Evolutionary conservation across 2,888 invertebrate genomes (phyloP).

Genomic region (Cactoblastis cactorum): DNA sequence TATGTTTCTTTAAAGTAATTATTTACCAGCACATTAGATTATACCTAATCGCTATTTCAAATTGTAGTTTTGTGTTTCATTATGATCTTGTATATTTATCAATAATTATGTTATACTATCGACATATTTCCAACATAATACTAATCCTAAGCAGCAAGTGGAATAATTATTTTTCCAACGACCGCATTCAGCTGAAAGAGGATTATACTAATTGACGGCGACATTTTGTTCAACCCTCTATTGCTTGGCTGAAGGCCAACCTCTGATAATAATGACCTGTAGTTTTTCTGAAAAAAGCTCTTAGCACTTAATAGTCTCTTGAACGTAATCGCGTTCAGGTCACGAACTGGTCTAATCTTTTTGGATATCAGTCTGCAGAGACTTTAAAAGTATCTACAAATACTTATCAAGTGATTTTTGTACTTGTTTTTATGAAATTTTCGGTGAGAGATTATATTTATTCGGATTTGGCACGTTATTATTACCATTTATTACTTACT

Average conservation of each 20-base stretch:
- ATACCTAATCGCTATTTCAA: too few species aligned
- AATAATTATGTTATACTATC: too few species aligned
- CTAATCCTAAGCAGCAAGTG: background rate
- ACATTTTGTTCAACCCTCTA: conserved; percentile 19
- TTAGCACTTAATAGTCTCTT: conserved; percentile 4
- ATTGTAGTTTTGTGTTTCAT: too few species aligned
- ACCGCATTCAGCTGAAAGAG: conserved; percentile 12
- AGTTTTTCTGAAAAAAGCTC: conserved; percentile 14
- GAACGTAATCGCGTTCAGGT: conserved; percentile 3
- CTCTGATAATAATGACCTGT: conserved; percentile 20
- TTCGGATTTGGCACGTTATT: too few species aligned
- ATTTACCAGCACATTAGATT: too few species aligned
- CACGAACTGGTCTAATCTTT: background rate
- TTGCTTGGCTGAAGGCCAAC: conserved; percentile 18
- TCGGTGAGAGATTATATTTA: too few species aligned
- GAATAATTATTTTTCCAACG: conserved; percentile 12
- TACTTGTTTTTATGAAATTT: too few species aligned
- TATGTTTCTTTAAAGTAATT: too few species aligned
- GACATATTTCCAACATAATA: background rate
- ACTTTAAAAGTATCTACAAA: background rate
- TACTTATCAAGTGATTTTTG: background rate
- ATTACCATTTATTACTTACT: too few species aligned
- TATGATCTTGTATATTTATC: too few species aligned
- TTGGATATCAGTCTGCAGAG: background rate
- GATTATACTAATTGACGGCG: conserved; percentile 22